These are phyloP conservation scores for Salvator merianae DNA, from an alignment of 2,113 vertebrate genomes.

Conservation along the genomic window DNA sequence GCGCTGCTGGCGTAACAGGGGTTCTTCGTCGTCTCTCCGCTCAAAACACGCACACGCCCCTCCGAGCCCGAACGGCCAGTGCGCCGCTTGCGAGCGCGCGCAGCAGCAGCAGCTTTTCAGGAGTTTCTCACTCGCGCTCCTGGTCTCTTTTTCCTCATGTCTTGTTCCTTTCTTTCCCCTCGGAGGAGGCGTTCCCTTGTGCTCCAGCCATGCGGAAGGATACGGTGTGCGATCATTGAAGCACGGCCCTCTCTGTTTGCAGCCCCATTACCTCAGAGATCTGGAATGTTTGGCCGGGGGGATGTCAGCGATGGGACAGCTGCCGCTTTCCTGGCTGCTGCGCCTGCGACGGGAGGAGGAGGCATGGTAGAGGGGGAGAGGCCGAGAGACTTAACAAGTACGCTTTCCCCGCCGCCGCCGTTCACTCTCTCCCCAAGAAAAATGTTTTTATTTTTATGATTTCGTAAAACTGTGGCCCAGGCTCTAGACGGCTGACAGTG, in stretches of 20 bases:
- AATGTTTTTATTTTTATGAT: no score
- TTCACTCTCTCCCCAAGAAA: no score
- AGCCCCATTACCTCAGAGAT: constrained; percentile 89
- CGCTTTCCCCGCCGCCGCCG: background rate
- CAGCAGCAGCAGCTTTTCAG: no score
- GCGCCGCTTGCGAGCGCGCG: constrained; percentile 43
- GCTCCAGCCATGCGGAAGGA: constrained; percentile 75
- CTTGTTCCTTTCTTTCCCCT: constrained; percentile 56
- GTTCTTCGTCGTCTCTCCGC: no score
- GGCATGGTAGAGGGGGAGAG: background rate
- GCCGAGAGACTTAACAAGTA: no score
- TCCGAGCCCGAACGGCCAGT: background rate
- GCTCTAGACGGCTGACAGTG: no score
- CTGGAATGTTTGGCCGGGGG: constrained; percentile 89
- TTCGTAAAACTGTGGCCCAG: no score
- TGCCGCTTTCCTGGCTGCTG: constrained; percentile 27
- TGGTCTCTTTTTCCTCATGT: background rate
- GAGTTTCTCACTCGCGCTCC: background rate
- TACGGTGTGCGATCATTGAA: constrained; percentile 67
- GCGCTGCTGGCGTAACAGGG: background rate
- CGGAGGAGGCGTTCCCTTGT: constrained; percentile 71
- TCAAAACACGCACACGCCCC: background rate
- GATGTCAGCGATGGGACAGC: constrained; percentile 81
- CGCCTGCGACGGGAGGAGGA: constrained; percentile 35
- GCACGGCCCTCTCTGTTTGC: constrained; percentile 61